phyloP scores from a whole-genome alignment of 2,888 invertebrate genomes.

The Drosophila subquinaria region DNA sequence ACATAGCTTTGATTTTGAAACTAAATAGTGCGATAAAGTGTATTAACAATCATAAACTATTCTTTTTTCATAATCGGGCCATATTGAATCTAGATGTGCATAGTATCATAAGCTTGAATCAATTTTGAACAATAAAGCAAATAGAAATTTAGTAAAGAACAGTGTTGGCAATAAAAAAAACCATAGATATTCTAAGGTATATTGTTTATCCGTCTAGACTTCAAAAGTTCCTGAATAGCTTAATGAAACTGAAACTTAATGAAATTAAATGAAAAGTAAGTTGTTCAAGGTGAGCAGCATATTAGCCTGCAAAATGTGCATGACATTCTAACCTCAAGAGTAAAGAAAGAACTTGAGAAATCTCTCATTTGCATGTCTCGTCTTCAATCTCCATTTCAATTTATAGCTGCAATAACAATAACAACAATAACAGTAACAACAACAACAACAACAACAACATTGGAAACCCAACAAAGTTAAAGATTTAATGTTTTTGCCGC shows the following conservation, averaged over 20 bases:
- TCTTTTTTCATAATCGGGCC: too few relatives aligned
- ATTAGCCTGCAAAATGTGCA: background rate
- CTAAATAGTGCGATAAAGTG: too few relatives aligned
- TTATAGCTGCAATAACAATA: constrained; percentile 10
- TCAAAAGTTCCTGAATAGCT: background rate
- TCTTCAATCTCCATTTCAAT: constrained; percentile 17
- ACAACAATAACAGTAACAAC: constrained; percentile 1
- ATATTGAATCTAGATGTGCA: too few relatives aligned
- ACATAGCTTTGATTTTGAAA: too few relatives aligned
- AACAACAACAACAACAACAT: background rate
- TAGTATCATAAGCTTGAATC: too few relatives aligned
- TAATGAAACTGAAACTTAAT: background rate
- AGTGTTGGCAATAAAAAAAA: too few relatives aligned
- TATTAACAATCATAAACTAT: too few relatives aligned
- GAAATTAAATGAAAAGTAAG: background rate
- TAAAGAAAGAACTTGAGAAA: background rate
- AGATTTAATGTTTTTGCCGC: constrained; percentile 63
- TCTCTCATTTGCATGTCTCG: constrained; percentile 17
- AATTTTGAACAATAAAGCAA: too few relatives aligned
- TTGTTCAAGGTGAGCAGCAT: background rate
- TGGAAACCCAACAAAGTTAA: constrained; percentile 36
- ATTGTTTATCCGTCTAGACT: too few relatives aligned
- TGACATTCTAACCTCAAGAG: constrained; percentile 7
- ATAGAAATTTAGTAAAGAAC: too few relatives aligned
- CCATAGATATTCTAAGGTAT: too few relatives aligned